Evolutionary conservation across 1,140 invertebrate species (phyloP).

Genomic region (Sipha flava): DNA sequence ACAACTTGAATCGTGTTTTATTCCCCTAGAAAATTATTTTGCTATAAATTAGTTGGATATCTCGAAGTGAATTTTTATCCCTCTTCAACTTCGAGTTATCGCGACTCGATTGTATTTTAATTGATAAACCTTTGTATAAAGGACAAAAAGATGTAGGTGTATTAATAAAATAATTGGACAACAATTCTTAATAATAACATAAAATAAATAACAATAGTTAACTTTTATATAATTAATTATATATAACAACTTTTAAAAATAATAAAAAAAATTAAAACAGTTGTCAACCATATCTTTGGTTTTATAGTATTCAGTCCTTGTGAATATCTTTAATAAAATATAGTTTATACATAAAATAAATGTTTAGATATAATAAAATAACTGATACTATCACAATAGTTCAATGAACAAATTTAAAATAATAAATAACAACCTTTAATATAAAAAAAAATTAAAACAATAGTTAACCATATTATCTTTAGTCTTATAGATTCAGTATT

Average conservation of each 20-base stretch:
- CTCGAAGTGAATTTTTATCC: no score
- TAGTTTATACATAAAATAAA: neutral
- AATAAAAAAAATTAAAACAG: neutral
- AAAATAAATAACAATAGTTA: no score
- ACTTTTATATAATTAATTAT: neutral
- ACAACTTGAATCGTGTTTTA: no score
- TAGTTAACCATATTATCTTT: neutral
- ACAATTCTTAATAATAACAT: no score
- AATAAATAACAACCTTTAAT: no score
- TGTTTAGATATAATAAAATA: neutral
- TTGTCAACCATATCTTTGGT: no score
- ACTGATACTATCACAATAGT: no score
- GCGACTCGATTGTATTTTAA: neutral
- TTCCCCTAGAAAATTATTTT: no score
- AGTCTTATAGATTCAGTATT: neutral
- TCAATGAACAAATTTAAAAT: no score
- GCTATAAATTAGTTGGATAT: no score
- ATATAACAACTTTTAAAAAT: neutral
- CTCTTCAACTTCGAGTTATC: no score
- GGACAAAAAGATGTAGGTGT: neutral
- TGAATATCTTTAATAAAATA: neutral
- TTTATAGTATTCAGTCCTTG: neutral
- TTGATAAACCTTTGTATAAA: neutral
- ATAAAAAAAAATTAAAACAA: neutral
- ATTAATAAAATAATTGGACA: neutral